Percentiles rank a stretch among this genome's conserved stretches.
phyloP scores from a whole-genome alignment of 2,888 invertebrate genomes.

The Rosalia funebris region DNA sequence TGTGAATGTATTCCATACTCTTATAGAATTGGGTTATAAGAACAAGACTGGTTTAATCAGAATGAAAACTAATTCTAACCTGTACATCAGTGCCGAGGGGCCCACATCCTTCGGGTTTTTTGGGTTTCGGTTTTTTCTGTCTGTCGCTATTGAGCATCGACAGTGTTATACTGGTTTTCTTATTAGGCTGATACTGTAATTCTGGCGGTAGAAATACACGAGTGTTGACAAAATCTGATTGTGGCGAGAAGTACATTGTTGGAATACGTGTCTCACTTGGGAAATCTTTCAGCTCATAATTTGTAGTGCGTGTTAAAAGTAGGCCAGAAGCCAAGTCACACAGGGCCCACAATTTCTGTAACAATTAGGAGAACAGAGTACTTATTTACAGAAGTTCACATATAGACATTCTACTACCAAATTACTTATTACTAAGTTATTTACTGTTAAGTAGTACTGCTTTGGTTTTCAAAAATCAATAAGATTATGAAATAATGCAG shows the following conservation, averaged over 20 bases:
- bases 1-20: not conserved
- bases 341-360: conserved; percentile 94
- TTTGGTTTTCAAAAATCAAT: too few species aligned
- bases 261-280: conserved; percentile 88
- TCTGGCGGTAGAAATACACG: conserved; percentile 85
- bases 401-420: too few species aligned
- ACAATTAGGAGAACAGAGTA: too few species aligned
- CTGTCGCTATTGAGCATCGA: conserved; percentile 63
- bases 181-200: conserved; percentile 70
- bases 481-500: too few species aligned
- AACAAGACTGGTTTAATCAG: not conserved
- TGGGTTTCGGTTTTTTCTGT: conserved; percentile 64
- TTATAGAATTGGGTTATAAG: conserved; percentile 15
- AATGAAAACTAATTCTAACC: conserved; percentile 62
- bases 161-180: conserved; percentile 62
- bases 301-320: conserved; percentile 85
- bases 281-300: conserved; percentile 90
- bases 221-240: conserved; percentile 79
- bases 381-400: conserved; percentile 11
- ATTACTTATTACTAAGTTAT: too few species aligned
- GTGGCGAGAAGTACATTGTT: conserved; percentile 88
- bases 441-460: too few species aligned
- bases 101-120: conserved; percentile 67
- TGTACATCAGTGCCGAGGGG: conserved; percentile 71
- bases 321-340: conserved; percentile 95